A percentile compares a stretch with the other conserved stretches of the same genome.
Evolutionary conservation across 92 coral and sea anemone genomes (phyloP).

Genomic region (Heteractis magnifica): DNA sequence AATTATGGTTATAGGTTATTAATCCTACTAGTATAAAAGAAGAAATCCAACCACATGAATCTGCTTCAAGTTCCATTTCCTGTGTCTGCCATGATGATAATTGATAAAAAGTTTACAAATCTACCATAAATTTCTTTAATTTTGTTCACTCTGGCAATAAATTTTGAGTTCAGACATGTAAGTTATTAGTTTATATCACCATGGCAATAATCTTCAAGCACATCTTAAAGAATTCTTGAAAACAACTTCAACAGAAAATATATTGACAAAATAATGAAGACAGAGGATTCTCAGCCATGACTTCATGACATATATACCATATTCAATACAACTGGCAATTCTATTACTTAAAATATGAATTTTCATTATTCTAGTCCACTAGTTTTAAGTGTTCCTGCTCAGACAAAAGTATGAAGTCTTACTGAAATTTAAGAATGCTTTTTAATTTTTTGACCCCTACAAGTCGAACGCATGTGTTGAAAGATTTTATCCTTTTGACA

Average conservation of each 20-base stretch:
- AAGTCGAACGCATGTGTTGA: background rate
- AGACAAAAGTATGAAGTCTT: background rate
- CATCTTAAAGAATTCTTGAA: background rate
- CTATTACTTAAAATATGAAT: background rate
- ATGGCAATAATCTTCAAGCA: conserved; percentile 4
- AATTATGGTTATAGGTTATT: background rate
- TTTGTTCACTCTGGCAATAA: too few species aligned
- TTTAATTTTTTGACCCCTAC: background rate
- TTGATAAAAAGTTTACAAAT: too few species aligned
- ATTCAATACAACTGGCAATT: background rate
- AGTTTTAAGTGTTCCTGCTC: background rate
- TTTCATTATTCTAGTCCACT: background rate
- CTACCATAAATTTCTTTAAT: too few species aligned
- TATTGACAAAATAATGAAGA: background rate
- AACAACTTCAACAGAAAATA: background rate
- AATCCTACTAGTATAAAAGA: background rate
- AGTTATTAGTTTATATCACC: background rate
- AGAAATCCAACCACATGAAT: background rate
- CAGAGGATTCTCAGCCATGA: background rate
- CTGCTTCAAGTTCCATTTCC: background rate
- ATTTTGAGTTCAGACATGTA: background rate
- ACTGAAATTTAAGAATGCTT: background rate
- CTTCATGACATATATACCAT: background rate
- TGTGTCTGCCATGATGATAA: background rate
- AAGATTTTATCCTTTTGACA: background rate